These are phyloP conservation scores for Parascotia fuliginaria DNA, from an alignment of 2,888 invertebrate genomes.

Conservation along the genomic window DNA sequence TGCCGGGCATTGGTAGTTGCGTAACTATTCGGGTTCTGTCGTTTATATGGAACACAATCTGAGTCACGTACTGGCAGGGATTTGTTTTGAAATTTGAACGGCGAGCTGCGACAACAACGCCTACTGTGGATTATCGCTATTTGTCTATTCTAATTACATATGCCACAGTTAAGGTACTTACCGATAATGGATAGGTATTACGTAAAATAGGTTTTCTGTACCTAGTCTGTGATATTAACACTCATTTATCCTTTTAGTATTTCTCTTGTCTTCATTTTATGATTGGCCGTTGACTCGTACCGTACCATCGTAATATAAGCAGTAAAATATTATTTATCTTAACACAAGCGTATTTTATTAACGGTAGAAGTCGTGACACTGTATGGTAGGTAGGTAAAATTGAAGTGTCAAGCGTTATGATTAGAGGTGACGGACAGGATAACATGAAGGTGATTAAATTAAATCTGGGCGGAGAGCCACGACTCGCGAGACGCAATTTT, in stretches of 20 bases:
- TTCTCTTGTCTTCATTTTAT: background rate
- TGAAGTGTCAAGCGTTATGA: conserved; percentile 26
- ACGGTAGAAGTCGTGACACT: background rate
- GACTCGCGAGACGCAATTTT: background rate
- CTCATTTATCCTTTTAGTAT: too few species aligned
- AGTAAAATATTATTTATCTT: conserved; percentile 1
- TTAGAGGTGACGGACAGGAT: conserved; percentile 19
- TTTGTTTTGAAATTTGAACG: conserved; percentile 85
- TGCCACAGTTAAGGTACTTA: conserved; percentile 14
- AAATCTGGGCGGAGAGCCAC: conserved; percentile 25
- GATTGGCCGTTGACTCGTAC: too few species aligned
- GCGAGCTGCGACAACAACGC: conserved; percentile 72
- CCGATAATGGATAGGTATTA: conserved; percentile 12
- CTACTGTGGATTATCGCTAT: conserved; percentile 77
- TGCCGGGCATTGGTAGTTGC: conserved; percentile 49
- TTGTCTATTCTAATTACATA: conserved; percentile 74
- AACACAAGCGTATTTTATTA: background rate
- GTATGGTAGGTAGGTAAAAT: conserved; percentile 7
- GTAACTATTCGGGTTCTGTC: conserved; percentile 67
- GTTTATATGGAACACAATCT: conserved; percentile 76
- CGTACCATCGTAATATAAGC: too few species aligned
- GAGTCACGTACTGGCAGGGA: conserved; percentile 82
- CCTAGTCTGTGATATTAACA: background rate
- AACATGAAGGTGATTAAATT: conserved; percentile 15
- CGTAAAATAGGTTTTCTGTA: background rate